Evolutionary conservation across 2,113 vertebrate species (phyloP), one percentile per base, ranked within the genome.

Genomic region (Aplodontia rufa): DNA sequence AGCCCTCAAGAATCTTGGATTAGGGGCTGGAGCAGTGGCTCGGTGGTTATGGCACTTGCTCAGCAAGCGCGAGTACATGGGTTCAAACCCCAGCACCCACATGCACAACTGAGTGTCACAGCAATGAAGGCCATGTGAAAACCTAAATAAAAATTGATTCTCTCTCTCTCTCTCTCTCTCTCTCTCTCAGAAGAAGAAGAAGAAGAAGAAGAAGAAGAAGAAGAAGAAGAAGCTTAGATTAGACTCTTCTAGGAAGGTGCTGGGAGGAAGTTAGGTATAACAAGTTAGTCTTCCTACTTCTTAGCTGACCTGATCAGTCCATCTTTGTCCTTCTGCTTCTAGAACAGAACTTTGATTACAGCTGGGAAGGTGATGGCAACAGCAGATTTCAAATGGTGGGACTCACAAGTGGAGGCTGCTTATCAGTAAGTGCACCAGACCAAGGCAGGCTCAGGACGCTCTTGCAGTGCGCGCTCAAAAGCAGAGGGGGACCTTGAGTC

Each of bases 401-500:
- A 75, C 42, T 16, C 68, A 40, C 51, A 47, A 37, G 45, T 8
- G 35, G 71, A 80, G 51, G 64, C 32, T 66, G n/a, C 79, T 91
- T 66, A 51, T 87, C 24, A 4, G 62, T n/a, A n/a, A 32, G 78
- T 5, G 26, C 58, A n/a, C 30, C n/a, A 26, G 28, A 24, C 76
- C 91, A 69, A 0, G 30, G 82, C 8, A 42, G 87, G 58, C 51
- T 71, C 49, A 30, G 64, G 2, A 1, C 47, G 47, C 55, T 74
- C 16, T 37, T 17, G 4, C 42, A 62, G 42, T 53, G 35, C 45
- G 45, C 22, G 49, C 35, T 37, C 22, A 30, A 66, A 32, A 86
- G 72, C 60, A n/a, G 32, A 92, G 78, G 49, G 64, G 64, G 88
- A 87, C 49, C 86, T 96, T 28, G 91, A 96, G 75, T 92, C 49